These are phyloP conservation scores for Rhynchophorus ferrugineus DNA, from an alignment of 1,140 invertebrate species.

Conservation along the genomic window DNA sequence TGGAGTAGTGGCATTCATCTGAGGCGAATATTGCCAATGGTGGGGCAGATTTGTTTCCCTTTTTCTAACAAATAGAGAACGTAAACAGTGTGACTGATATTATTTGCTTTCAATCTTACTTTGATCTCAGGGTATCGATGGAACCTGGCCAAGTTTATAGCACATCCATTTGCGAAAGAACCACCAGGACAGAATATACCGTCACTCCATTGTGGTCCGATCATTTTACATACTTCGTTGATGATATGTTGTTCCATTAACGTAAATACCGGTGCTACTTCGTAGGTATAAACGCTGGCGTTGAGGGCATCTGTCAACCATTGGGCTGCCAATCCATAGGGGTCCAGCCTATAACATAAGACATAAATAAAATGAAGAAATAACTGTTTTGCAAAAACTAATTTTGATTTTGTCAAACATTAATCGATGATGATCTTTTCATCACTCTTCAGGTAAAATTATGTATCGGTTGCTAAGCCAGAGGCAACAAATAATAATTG, in stretches of 20 bases:
- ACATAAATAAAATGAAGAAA: neutral
- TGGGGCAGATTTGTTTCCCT: slow-evolving; percentile 32
- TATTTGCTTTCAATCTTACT: slow-evolving; percentile 17
- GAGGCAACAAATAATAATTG: too few species aligned
- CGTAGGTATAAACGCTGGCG: slow-evolving; percentile 49
- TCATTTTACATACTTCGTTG: slow-evolving; percentile 46
- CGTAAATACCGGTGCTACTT: slow-evolving; percentile 51
- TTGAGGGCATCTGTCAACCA: slow-evolving; percentile 49
- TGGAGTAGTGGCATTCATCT: slow-evolving; percentile 64
- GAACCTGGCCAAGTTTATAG: slow-evolving; percentile 56
- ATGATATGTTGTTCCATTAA: slow-evolving; percentile 46
- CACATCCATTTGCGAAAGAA: slow-evolving; percentile 66
- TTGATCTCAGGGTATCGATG: slow-evolving; percentile 51
- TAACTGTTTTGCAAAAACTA: too few species aligned
- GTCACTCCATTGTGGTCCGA: slow-evolving; percentile 46
- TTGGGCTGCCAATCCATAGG: slow-evolving; percentile 47
- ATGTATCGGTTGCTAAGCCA: too few species aligned
- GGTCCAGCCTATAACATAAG: slow-evolving; percentile 41
- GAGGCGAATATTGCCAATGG: slow-evolving; percentile 45
- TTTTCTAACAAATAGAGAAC: slow-evolving; percentile 27
- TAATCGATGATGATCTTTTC: too few species aligned
- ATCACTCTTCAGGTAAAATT: too few species aligned
- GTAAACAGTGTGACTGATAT: neutral
- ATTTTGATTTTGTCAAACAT: too few species aligned
- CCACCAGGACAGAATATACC: slow-evolving; percentile 66